A percentile compares a stretch with the other conserved stretches of the same genome.
Evolutionary conservation across 2,888 invertebrate genomes (phyloP).

Genomic region (Agapostemon virescens): DNA sequence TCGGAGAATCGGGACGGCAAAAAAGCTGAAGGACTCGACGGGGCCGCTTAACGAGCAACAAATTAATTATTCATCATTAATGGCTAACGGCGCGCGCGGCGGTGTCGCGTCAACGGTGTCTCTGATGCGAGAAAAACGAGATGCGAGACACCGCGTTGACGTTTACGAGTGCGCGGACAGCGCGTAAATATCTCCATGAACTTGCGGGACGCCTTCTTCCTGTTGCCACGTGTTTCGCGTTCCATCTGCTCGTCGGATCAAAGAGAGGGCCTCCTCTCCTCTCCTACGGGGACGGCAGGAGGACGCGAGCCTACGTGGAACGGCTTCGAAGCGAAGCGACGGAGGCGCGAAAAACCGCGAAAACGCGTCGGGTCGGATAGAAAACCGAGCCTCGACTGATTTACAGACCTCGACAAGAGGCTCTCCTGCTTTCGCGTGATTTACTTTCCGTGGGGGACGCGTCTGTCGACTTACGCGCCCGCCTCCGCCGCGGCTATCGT

Average conservation of each 20-base stretch:
- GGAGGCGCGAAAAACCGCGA: constrained; percentile 25
- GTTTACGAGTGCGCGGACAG: constrained; percentile 74
- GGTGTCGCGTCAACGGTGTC: constrained; percentile 55
- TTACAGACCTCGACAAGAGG: constrained; percentile 21
- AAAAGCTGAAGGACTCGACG: constrained; percentile 6
- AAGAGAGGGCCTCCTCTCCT: constrained; percentile 17
- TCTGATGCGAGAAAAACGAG: constrained; percentile 60
- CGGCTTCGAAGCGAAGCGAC: background rate
- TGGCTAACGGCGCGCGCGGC: constrained; percentile 55
- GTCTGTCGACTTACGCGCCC: background rate
- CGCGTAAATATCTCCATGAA: constrained; percentile 73
- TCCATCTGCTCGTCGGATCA: constrained; percentile 47
- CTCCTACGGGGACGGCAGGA: background rate
- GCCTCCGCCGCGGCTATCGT: background rate
- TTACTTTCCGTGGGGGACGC: constrained; percentile 12
- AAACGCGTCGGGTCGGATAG: background rate
- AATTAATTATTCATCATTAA: constrained; percentile 70
- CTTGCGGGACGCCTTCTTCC: constrained; percentile 68
- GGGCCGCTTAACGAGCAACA: constrained; percentile 58
- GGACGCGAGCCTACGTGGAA: background rate
- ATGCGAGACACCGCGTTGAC: constrained; percentile 64
- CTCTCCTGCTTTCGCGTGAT: constrained; percentile 29
- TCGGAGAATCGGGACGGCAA: background rate
- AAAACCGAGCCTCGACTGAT: constrained; percentile 24
- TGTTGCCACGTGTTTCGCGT: constrained; percentile 59